Evolutionary conservation across 2,113 vertebrate genomes (phyloP), one percentile per base, ranked within the genome.

Genomic region (Capreolus pygargus): DNA sequence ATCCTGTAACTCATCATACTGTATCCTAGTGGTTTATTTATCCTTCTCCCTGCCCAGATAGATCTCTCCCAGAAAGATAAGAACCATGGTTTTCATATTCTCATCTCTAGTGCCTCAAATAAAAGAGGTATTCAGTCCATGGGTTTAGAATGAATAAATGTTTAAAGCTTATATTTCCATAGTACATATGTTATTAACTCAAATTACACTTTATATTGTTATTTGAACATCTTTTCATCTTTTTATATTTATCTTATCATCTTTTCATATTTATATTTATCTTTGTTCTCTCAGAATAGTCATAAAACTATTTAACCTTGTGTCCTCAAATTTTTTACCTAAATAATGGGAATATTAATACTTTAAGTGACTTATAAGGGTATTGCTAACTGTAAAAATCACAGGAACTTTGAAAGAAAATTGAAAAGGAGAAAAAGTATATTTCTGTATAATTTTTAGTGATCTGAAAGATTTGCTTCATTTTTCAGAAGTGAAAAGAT

Each of bases 311-410:
- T 57, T 96, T 78, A 61, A 89, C 52, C 47, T 52, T 30, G 7
- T 52, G 7, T 86, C 70, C 70, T 90, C 61, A 81, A 17, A 64
- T 54, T 79, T 30, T n/a, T 93, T 81, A 74, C 90, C 54, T 93
- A 28, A 86, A 61, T 91, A 93, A 96, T 93, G 76, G 47, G 60
- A 54, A 36, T 64, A 78, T 95, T 89, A 79, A 84, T 79, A 91
- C 64, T 28, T 33, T 92, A 78, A 83, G 7, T 74, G 55, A 91
- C 50, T 52, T 70, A 50, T 27, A 30, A 11, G 28, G 6, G 7
- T 25, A 1, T 39, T 52, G 4, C 60, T 19, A 1, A 1, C 60
- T 57, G 0, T 78, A 83, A 93, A 54, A 86, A 64, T 91, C 39
- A 58, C 6, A 87, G 36, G 33, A 88, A 92, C 30, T 9, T 92